These are phyloP conservation scores for Zaprionus gabonicus DNA, from an alignment of 1,140 invertebrate genomes.

Conservation along the genomic window DNA sequence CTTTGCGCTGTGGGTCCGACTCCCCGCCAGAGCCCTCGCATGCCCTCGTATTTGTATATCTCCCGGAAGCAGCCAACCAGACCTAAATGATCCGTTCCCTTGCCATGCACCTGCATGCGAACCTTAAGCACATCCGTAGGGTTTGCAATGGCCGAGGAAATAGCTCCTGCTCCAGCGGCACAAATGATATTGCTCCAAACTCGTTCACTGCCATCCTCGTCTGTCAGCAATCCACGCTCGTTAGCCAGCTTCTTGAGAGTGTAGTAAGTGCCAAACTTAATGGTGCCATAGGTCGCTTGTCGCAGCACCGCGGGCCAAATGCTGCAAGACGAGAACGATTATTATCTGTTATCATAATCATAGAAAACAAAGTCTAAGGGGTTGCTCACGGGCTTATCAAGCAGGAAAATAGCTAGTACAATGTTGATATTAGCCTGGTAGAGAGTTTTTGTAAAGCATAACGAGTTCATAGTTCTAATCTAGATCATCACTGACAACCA, in stretches of 20 bases:
- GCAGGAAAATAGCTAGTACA: constrained; percentile 55
- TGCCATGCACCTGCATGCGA: constrained; percentile 92
- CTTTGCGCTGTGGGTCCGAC: constrained; percentile 96
- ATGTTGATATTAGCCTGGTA: constrained; percentile 30
- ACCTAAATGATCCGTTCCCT: constrained; percentile 85
- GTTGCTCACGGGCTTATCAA: constrained; percentile 46
- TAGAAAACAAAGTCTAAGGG: constrained; percentile 57
- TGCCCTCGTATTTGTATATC: constrained; percentile 92
- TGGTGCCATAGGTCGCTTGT: constrained; percentile 97
- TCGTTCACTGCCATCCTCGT: constrained; percentile 88
- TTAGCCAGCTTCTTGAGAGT: constrained; percentile 91
- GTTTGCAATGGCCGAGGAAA: constrained; percentile 97
- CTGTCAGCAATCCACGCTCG: constrained; percentile 85
- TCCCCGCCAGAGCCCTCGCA: constrained; percentile 95
- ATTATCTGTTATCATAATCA: constrained; percentile 18
- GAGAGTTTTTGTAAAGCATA: background rate
- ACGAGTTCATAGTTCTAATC: background rate
- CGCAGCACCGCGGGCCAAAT: constrained; percentile 95
- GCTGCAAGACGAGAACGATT: constrained; percentile 85
- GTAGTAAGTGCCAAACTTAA: constrained; percentile 98
- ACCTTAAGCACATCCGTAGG: constrained; percentile 99
- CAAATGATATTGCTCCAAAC: constrained; percentile 93
- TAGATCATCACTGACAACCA: background rate
- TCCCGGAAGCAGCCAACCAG: constrained; percentile 91
- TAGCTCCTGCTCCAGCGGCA: constrained; percentile 91